Base-by-base conservation (phyloP, 2,113 vertebrate genomes). In the Apodemus speciosus region DNA sequence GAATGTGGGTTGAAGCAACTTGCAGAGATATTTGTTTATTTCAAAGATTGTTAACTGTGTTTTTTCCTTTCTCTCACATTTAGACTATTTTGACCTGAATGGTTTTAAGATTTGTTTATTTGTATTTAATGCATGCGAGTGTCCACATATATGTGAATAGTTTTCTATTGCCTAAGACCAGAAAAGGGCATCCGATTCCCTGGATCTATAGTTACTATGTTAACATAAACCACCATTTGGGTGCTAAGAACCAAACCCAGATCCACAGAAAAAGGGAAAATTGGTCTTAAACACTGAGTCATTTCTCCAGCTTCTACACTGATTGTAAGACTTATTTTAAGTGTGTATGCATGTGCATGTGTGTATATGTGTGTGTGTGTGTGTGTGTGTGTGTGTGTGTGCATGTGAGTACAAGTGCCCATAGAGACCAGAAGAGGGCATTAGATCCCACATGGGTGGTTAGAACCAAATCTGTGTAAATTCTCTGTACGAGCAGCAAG, bases 51-150 rank as follows among this genome's bases (percentile, higher is more conserved):
- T 87, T 60, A 9, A 38, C 35, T 81, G 56, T 40, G 21, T 27
- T 73, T 89, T 88, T 91, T 6, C n/a, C 86, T 85, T 88, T 69
- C 87, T 10, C 87, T 49, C 53, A 16, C 10, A 60, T 85, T 90
- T 3, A 40, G 66, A 9, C n/a, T 81, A 40, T 88, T 89, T 84
- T 75, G 66, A 94, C 83, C 4, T n/a, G 58, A 95, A 84, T 90
- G 85, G 92, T 93, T 95, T 94, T 92, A 66, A 96, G n/a, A 72
- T 66, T 66, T 14, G 64, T 46, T 73, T 25, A 46, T 40, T 43
- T 73, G 25, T 43, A 25, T 73, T 38, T 43, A 40, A 25, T 73
- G n/a, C 2, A 21, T 71, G 18, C 38, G 8, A 9, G 2, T 43
- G 9, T 73, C 21, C 23, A 43, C 38, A 25, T 73, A 13, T 46